phyloP scores from a whole-genome alignment of 2,797 vertebrate species.

The Hafferia zeledoni region DNA sequence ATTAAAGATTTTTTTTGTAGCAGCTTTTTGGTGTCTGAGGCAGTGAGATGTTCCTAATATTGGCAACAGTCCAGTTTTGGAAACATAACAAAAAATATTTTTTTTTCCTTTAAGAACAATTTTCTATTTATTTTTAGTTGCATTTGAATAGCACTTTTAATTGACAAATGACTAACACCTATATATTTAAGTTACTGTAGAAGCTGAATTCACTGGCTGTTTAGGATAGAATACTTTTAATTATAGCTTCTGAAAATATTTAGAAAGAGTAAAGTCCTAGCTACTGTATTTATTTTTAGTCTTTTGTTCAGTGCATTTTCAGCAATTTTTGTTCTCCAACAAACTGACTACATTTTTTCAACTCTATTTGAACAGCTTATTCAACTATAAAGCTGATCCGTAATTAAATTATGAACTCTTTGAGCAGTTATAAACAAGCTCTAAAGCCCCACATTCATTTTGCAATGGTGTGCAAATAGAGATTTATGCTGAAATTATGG shows the following conservation, averaged over 20 bases:
- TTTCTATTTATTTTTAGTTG: not conserved
- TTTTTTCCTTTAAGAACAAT: not conserved
- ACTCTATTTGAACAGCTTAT: not conserved
- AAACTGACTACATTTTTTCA: not conserved
- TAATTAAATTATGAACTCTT: not conserved
- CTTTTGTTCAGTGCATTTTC: not conserved
- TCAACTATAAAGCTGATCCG: not conserved
- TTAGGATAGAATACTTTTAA: not conserved
- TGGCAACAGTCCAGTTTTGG: not conserved
- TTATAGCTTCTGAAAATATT: not conserved
- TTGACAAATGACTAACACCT: not conserved
- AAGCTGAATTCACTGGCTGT: not conserved
- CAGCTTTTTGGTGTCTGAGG: not conserved
- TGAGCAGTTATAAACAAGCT: not conserved
- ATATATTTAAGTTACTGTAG: not conserved
- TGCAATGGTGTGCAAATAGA: not conserved
- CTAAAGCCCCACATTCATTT: not conserved
- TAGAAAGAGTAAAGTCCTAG: not conserved
- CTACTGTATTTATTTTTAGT: not conserved
- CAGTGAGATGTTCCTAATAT: not conserved
- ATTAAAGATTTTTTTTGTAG: not conserved
- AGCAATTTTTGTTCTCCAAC: not conserved
- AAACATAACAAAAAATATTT: not conserved
- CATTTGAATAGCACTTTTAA: not conserved
- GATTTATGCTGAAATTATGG: not conserved